Base-by-base conservation (phyloP, 2,113 vertebrate species). In the Syngnathus scovelli region DNA sequence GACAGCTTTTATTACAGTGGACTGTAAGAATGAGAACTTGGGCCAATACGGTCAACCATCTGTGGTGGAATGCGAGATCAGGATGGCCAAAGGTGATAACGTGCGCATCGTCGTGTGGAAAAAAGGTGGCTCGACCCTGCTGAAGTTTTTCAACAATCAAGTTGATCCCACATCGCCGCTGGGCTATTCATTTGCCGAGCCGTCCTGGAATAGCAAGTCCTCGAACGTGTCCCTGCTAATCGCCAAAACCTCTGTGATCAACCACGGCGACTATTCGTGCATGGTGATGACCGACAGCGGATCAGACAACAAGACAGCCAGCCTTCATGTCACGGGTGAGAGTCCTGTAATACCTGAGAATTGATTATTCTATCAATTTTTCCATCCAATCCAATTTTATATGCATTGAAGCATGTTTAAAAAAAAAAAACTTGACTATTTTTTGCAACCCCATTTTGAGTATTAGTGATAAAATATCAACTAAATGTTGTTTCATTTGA, bases 301-400 rank as follows among this genome's bases (percentile, higher is more conserved):
- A 0, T 0, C 0, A 0, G 0, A 0, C 0, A 0, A 0, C 0
- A 0, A 0, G 0, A 0, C 0, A 0, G 36, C 43, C 27, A 27
- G 0, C 0, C 69, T 92, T 6, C 9, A 0, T 7, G 79, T 89
- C 19, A 79, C 61, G 82, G 87, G 91, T 92, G 56, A 90, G 80
- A 10, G 0, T 33, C 21, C n/a, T 48, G 6, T 12, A 23, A 55
- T 23, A 10, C 21, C 7, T 21, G 39, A 9, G 36, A 33, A 33
- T 33, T 0, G 27, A 33, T 33, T 33, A 33, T 33, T 33, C 27
- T 33, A 33, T 33, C 27, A 33, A 33, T 33, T 33, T 33, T 33
- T 33, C 27, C 27, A 27, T 27, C 27, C 27, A 27, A 27, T 27
- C 27, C 27, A 27, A 27, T 27, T 27, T 27, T 1, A 27, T 27